phyloP scores from a whole-genome alignment of 2,113 vertebrate species.

The Gracilinanus agilis region DNA sequence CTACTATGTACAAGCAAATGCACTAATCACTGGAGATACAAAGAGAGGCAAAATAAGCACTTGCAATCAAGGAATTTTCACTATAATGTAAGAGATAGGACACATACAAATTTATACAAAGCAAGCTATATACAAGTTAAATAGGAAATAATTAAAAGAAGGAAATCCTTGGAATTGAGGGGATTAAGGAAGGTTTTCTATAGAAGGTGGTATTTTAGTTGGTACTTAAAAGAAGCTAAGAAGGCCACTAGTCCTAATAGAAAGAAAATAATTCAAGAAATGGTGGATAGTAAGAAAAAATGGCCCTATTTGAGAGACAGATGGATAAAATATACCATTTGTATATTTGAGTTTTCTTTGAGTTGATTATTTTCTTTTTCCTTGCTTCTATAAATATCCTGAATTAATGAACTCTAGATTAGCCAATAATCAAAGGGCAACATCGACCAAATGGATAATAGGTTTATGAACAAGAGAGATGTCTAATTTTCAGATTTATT shows the following conservation, averaged over 20 bases:
- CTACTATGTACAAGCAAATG: neutral
- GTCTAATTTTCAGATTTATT: neutral
- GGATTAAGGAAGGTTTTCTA: neutral
- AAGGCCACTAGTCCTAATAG: neutral
- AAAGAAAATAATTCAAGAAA: neutral
- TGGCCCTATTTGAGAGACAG: neutral
- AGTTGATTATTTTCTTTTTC: neutral
- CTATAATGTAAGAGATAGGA: neutral
- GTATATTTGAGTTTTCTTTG: neutral
- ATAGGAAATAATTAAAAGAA: neutral
- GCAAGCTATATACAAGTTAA: neutral
- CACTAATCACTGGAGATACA: neutral
- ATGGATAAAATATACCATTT: neutral
- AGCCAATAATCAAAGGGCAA: neutral
- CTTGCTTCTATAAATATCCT: neutral
- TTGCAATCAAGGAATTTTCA: neutral
- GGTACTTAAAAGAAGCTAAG: neutral
- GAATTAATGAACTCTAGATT: too few species aligned
- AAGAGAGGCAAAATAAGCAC: neutral
- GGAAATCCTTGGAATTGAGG: neutral
- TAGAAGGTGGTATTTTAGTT: neutral
- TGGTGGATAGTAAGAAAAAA: neutral
- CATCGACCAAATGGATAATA: neutral
- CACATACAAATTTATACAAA: neutral
- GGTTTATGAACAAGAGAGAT: neutral